These are phyloP conservation scores for Microtus ochrogaster DNA, from an alignment of 2,113 vertebrate genomes.

Conservation along the genomic window DNA sequence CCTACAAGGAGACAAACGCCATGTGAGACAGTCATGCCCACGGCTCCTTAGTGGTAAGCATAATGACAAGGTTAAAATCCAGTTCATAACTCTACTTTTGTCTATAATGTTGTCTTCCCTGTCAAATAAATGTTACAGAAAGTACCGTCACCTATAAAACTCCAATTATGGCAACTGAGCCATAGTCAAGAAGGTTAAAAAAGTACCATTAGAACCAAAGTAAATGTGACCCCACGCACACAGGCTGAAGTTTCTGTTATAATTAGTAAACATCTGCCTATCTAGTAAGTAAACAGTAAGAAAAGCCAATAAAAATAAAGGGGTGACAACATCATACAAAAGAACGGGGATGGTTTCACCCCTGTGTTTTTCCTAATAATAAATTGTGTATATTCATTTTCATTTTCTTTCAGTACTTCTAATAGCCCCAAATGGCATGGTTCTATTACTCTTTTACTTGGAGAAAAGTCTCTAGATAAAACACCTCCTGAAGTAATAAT, in stretches of 20 bases:
- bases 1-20: not conserved
- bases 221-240: not conserved
- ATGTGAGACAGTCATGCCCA: not conserved
- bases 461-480: conserved; percentile 21
- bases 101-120: not conserved
- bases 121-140: conserved; percentile 36
- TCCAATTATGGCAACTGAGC: not conserved
- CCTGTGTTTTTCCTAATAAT: not conserved
- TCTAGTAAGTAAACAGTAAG: not conserved
- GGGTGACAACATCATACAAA: not conserved
- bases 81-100: not conserved
- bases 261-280: not conserved
- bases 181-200: conserved; percentile 11
- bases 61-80: not conserved
- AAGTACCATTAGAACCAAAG: conserved; percentile 31
- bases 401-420: not conserved
- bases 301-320: not conserved
- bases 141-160: not conserved
- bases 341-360: not conserved
- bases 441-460: conserved; percentile 22
- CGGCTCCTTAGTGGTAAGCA: not conserved
- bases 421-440: conserved; percentile 24
- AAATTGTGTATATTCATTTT: not conserved
- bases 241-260: not conserved
- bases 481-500: not conserved